Evolutionary conservation across 92 coral and sea anemone species (phyloP), one percentile per base, ranked within the genome.

Genomic region (Phenganax stokvisi): DNA sequence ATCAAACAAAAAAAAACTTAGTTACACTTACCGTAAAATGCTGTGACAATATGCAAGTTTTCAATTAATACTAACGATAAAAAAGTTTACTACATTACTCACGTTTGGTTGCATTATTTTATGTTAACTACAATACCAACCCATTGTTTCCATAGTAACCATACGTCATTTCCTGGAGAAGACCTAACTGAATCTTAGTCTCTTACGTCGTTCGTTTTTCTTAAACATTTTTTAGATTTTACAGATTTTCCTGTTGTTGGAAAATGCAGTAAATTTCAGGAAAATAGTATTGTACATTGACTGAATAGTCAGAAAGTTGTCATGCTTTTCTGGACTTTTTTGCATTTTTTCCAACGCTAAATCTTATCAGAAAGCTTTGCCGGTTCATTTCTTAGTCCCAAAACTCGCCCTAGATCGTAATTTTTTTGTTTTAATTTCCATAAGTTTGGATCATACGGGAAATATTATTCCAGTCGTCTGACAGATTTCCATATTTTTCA

Each of bases 371-470:
- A 17, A 44, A 65, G 47, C 3, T 6, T 59, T 20, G 65, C 65
- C 7, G 65, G 2, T 13, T 13, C 15, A 51, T 16, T 31, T 47
- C 54, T 56, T 28, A 16, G 61, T 56, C 27, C 4, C 28, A 1
- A 25, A 28, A 51, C n/a, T 73, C 51, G 29, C 56, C 8, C 56
- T 73, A 53, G 78, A 12, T 71, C 15, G 57, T 73, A 13, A 6
- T 73, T 13, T 73, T 53, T 3, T 54, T 30, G 9, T 62, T 63
- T 52, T 12, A 31, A 44, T 64, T 64, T 68, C 83, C 83, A 79
- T 64, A 79, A 79, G 83, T 79, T 79, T 63, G 83, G 83, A 79
- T 79, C 73, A 47, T 79, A 79, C 83, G 83, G 83, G 74, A 59
- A 51, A 63, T 52, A 44, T 31, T 79, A 27, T 29, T 63, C 83